A percentile compares a stretch with the other conserved stretches of the same genome.
phyloP scores from a whole-genome alignment of 1,140 invertebrate genomes.

The Monochamus saltuarius region DNA sequence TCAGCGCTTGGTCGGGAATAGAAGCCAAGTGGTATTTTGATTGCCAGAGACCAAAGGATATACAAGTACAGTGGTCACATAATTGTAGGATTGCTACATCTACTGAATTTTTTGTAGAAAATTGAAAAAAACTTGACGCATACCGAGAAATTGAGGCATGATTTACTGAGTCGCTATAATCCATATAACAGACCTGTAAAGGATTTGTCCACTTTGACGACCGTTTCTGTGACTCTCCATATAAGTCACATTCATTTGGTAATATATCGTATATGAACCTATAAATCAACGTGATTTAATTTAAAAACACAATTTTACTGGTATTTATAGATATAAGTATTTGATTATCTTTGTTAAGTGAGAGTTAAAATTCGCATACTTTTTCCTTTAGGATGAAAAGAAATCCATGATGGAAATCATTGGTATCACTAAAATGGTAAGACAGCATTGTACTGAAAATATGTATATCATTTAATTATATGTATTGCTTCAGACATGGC shows the following conservation, averaged over 20 bases:
- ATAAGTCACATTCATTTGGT: constrained; percentile 40
- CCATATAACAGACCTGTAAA: constrained; percentile 39
- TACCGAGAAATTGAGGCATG: constrained; percentile 38
- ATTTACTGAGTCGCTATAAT: constrained; percentile 45
- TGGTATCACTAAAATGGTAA: constrained; percentile 44
- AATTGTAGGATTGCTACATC: constrained; percentile 1
- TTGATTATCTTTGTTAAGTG: no score
- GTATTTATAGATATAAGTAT: no score
- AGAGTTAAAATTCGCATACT: no score
- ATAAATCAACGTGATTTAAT: no score
- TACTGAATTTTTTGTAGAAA: constrained; percentile 33
- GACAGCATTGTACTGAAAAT: no score
- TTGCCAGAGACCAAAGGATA: constrained; percentile 51
- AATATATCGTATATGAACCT: constrained; percentile 11
- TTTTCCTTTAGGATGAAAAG: constrained; percentile 44
- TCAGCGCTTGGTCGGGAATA: constrained; percentile 60
- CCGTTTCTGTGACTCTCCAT: constrained; percentile 32
- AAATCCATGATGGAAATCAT: constrained; percentile 35
- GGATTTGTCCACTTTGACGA: constrained; percentile 29
- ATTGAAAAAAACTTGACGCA: constrained; percentile 38
- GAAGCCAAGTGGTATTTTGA: constrained; percentile 62
- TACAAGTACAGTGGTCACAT: constrained; percentile 18
- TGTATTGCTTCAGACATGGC: constrained; percentile 50
- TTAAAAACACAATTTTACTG: no score
- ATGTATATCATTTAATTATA: not conserved